A percentile compares a stretch with the other conserved stretches of the same genome.
Conservation (phyloP, 30 jellyfish, hydroid and myxozoan genomes). For the Hydractinia echinata region DNA sequence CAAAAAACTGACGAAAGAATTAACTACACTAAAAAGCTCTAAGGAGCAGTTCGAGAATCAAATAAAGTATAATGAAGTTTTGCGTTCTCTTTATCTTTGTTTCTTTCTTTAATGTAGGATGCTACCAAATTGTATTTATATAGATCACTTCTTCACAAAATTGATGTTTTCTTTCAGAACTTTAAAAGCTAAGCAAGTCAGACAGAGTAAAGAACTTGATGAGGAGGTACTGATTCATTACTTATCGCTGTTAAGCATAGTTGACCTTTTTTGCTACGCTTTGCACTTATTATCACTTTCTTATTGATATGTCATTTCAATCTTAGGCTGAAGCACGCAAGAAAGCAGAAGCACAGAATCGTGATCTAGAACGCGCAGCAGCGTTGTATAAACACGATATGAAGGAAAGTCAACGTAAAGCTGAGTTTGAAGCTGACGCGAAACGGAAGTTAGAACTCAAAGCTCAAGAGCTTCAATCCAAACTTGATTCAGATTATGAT, state of each 20-base stretch:
- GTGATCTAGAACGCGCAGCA: constrained; percentile 89
- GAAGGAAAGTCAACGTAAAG: constrained; percentile 78
- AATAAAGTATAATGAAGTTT: background rate
- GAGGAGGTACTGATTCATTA: constrained; percentile 23
- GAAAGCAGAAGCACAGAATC: constrained; percentile 77
- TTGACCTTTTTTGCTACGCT: background rate
- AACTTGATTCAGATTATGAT: constrained; percentile 72
- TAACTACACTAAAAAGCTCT: background rate
- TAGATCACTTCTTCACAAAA: background rate
- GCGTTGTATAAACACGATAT: constrained; percentile 89
- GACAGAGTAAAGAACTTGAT: constrained; percentile 27
- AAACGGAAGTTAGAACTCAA: constrained; percentile 67
- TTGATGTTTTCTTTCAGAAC: constrained; percentile 37
- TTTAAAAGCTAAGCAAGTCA: constrained; percentile 20
- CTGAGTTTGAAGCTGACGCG: constrained; percentile 93
- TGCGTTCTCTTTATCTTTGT: background rate
- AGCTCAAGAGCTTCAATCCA: constrained; percentile 73
- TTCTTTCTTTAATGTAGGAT: background rate
- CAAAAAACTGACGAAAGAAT: constrained; percentile 4
- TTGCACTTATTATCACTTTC: background rate
- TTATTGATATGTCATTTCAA: background rate
- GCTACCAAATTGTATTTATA: background rate
- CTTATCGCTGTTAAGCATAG: background rate
- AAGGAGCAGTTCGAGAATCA: constrained; percentile 21
- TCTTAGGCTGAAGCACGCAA: constrained; percentile 81